These are phyloP conservation scores for Cryptomyrus ogoouensis DNA, from an alignment of 2,113 vertebrate genomes.

Conservation along the genomic window DNA sequence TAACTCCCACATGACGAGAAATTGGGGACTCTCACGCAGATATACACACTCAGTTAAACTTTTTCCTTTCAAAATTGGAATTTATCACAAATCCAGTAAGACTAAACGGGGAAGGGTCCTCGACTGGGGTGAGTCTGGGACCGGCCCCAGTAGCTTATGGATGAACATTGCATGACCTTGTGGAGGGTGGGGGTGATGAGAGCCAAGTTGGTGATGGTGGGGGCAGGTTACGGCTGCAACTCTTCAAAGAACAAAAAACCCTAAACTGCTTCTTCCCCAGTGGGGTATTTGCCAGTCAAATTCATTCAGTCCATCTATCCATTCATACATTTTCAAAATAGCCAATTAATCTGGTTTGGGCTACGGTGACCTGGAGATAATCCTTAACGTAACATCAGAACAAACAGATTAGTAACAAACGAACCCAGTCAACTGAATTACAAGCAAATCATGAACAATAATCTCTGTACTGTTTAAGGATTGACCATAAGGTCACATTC, in stretches of 20 bases:
- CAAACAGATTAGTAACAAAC: neutral
- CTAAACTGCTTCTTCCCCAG: neutral
- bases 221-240: neutral
- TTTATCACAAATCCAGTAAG: neutral
- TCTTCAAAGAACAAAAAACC: neutral
- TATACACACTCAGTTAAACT: neutral
- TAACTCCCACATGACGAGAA: neutral
- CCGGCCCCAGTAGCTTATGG: neutral
- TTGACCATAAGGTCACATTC: neutral
- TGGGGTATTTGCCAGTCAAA: neutral
- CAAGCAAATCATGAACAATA: neutral
- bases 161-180: neutral
- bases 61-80: neutral
- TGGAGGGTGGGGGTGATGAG: neutral
- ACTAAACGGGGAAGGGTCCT: neutral
- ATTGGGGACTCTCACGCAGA: neutral
- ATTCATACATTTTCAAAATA: neutral
- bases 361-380: neutral
- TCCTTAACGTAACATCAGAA: neutral
- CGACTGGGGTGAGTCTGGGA: neutral
- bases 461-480: neutral
- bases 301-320: neutral
- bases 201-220: neutral
- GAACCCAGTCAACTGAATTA: neutral
- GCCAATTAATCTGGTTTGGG: neutral